These are phyloP conservation scores for Scotopteryx bipunctaria DNA, from an alignment of 2,888 invertebrate species.

Conservation along the genomic window DNA sequence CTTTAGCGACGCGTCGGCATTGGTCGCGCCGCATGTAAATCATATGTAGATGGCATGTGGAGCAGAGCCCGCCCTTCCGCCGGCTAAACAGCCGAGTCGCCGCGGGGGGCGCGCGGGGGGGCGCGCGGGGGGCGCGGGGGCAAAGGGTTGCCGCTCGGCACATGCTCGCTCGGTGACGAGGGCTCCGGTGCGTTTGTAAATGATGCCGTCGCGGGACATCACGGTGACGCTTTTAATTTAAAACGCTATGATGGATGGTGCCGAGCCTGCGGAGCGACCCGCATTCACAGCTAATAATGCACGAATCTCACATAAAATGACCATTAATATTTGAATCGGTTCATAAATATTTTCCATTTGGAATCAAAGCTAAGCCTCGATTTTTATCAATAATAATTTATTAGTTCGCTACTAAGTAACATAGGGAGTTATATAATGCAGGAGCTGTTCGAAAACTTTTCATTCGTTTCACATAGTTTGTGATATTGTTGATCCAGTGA, in stretches of 20 bases:
- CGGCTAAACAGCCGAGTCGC: constrained; percentile 31
- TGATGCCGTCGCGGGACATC: constrained; percentile 57
- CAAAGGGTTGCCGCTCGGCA: constrained; percentile 44
- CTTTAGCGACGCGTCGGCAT: constrained; percentile 20
- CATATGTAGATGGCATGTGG: constrained; percentile 59
- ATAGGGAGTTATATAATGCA: too few species aligned
- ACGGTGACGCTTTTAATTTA: constrained; percentile 67
- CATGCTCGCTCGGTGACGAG: constrained; percentile 44
- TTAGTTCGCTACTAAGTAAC: background rate
- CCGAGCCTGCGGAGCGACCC: constrained; percentile 21
- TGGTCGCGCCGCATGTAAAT: constrained; percentile 57
- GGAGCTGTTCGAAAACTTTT: background rate
- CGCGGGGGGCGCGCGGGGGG: constrained; percentile 27
- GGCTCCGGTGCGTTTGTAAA: constrained; percentile 55
- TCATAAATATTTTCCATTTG: constrained; percentile 19
- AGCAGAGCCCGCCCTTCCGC: constrained; percentile 42
- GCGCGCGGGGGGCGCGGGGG: constrained; percentile 19
- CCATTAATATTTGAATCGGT: constrained; percentile 22
- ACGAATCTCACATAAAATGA: constrained; percentile 22
- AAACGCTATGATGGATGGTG: constrained; percentile 62
- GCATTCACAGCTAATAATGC: constrained; percentile 31
- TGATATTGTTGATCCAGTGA: background rate
- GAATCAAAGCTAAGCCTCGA: background rate
- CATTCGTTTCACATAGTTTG: background rate
- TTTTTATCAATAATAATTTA: background rate